These are phyloP conservation scores for Turritopsis dohrnii DNA, from an alignment of 30 jellyfish, hydroid and myxozoan species.

Conservation along the genomic window DNA sequence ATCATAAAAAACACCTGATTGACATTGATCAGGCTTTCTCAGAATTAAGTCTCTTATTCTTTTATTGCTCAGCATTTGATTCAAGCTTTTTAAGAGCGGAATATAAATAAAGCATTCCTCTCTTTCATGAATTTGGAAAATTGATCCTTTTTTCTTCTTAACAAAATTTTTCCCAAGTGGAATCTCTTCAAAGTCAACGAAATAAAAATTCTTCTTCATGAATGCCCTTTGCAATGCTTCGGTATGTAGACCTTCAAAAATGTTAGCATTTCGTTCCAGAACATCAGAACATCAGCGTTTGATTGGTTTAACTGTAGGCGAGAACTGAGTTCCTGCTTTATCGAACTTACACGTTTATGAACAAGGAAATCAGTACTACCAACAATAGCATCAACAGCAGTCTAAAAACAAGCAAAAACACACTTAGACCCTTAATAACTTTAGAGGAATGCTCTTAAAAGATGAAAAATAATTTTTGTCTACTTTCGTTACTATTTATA, in stretches of 20 bases:
- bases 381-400: no score
- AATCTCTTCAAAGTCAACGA: neutral
- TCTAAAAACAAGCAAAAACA: no score
- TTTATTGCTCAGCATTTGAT: conserved; percentile 20
- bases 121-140: neutral
- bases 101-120: conserved; percentile 20
- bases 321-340: no score
- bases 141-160: neutral
- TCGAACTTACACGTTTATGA: no score
- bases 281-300: no score
- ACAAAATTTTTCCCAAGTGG: conserved; percentile 9
- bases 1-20: conserved; percentile 23
- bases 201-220: conserved; percentile 19
- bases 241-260: conserved; percentile 17
- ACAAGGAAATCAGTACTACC: no score
- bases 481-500: no score
- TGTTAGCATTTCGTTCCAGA: neutral
- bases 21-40: neutral
- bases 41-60: neutral
- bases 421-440: no score
- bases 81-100: conserved; percentile 19
- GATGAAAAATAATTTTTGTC: no score
- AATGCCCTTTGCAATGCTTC: conserved; percentile 3
- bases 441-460: no score
- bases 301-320: no score